Evolutionary conservation across 2,113 vertebrate genomes (phyloP), one percentile per base, ranked within the genome.

Genomic region (Cairina moschata): DNA sequence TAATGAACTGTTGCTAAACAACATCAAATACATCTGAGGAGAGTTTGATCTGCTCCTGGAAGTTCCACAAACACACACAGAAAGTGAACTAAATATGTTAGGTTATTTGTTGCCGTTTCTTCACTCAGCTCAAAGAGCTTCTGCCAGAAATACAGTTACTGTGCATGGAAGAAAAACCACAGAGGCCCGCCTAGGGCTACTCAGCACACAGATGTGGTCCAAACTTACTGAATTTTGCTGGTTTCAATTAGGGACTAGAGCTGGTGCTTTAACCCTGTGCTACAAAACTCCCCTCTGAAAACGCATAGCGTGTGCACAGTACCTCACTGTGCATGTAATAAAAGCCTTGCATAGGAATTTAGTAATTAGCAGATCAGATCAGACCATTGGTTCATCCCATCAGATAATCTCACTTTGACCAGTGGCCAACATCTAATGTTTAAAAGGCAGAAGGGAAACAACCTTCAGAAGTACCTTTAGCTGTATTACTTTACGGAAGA

Each of bases 341-440:
- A 86, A 96, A 94, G 62, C 44, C 77, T 90, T 36, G 76, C 0
- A 0, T 22, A 92, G 88, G 92, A 92, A 87, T 96, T 93, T 2
- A 87, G 69, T 59, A 92, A 94, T 97, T 89, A 93, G 75, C 67
- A 93, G 81, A 88, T 88, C 63, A 54, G 36, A 55, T 67, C 62
- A 93, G 44, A 83, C 66, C 86, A 71, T 42, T 73, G 40, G 83
- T 79, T 88, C 93, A 76, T 88, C 92, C 86, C 76, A 92, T 95
- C 93, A 95, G 83, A 96, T 93, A 96, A 86, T 75, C 77, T 29
- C 54, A 80, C 73, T 89, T 69, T 92, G 80, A 93, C 95, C 62
- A 93, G 90, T 34, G 83, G 86, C 91, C 91, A 96, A 88, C 8
- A 59, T 28, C 40, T 66, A 8, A 87, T 42, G 71, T 94, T 93